Percentiles rank a stretch among this genome's conserved stretches.
Evolutionary conservation across 2,113 vertebrate species (phyloP).

Genomic region (Scopus umbretta): DNA sequence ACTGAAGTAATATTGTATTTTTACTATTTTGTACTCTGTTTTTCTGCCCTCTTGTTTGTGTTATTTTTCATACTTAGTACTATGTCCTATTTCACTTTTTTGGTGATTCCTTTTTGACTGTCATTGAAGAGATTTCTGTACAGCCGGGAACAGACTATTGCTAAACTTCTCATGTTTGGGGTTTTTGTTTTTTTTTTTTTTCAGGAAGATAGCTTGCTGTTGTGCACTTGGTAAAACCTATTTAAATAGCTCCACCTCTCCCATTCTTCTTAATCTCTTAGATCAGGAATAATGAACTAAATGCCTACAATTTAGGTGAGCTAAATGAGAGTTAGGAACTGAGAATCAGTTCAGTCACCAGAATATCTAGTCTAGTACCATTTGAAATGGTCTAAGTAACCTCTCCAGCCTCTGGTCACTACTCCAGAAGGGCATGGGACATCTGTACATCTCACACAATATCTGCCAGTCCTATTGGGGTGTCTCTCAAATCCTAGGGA

Average conservation of each 20-base stretch:
- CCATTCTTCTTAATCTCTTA: not conserved
- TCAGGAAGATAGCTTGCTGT: not conserved
- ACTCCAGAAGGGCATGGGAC: not conserved
- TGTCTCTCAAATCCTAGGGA: not conserved
- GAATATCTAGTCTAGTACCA: not conserved
- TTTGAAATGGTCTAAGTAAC: not conserved
- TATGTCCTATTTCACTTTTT: not conserved
- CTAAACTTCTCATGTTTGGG: not conserved
- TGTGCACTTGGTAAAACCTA: not conserved
- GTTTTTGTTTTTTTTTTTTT: not conserved
- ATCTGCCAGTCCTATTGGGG: not conserved
- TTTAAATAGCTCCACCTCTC: not conserved
- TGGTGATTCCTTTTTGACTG: not conserved
- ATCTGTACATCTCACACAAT: not conserved
- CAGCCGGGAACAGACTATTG: not conserved
- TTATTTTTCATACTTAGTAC: not conserved
- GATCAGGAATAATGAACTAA: not conserved
- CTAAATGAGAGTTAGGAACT: not conserved
- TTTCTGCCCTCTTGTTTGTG: not conserved
- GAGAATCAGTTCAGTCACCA: not conserved
- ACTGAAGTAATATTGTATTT: not conserved
- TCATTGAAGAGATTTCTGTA: not conserved
- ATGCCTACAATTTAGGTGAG: not conserved
- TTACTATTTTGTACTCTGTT: not conserved
- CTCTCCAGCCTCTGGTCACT: not conserved